phyloP scores from a whole-genome alignment of 2,113 vertebrate genomes.

The Grammomys surdaster region DNA sequence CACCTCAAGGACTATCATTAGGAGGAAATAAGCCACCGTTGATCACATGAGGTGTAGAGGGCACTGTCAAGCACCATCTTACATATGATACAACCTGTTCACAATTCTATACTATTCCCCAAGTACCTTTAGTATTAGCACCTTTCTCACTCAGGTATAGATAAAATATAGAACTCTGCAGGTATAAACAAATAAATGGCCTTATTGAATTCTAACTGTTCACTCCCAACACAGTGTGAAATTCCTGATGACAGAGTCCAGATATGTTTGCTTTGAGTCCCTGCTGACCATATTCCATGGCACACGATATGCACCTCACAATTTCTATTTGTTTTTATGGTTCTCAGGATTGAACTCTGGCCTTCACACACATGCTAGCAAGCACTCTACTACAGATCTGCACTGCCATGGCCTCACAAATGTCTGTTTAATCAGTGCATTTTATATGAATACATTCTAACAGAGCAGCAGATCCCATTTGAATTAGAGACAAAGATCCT shows the following conservation, averaged over 20 bases:
- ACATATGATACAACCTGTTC: not conserved
- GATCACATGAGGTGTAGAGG: not conserved
- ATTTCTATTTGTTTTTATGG: not conserved
- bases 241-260: not conserved
- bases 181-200: not conserved
- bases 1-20: not conserved
- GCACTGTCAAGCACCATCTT: not conserved
- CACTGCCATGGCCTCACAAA: not conserved
- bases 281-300: not conserved
- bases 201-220: not conserved
- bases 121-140: not conserved
- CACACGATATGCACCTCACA: not conserved
- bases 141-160: not conserved
- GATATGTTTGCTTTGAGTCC: not conserved
- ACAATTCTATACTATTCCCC: not conserved
- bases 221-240: not conserved
- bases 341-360: not conserved
- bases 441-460: constrained; percentile 26
- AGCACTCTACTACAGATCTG: not conserved
- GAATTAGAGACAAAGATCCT: not conserved
- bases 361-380: not conserved
- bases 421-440: not conserved
- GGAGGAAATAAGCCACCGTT: not conserved
- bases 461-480: not conserved
- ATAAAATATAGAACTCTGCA: not conserved